Conservation (phyloP, 2,888 invertebrate species). For the Dynastes maya region DNA sequence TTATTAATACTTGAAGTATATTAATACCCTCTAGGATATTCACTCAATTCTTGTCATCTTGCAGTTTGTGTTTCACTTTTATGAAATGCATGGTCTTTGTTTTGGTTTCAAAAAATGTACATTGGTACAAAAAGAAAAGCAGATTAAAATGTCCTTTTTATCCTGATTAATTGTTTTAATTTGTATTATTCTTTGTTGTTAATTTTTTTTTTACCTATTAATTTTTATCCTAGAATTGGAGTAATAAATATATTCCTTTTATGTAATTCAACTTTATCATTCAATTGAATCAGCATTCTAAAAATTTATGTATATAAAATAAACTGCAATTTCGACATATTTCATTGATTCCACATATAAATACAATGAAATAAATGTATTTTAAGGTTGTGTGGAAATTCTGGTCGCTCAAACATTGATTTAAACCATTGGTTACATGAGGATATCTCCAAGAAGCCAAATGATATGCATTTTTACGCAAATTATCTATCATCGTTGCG, state of each 20-base stretch:
- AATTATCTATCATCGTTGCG: slow-evolving; percentile 49
- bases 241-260: too few species aligned
- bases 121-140: too few species aligned
- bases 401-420: slow-evolving; percentile 51
- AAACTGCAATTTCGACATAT: not conserved
- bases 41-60: too few species aligned
- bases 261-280: not conserved
- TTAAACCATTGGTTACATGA: slow-evolving; percentile 57
- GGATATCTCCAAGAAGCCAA: slow-evolving; percentile 52
- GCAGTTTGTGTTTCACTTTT: slow-evolving; percentile 46
- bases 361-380: not conserved
- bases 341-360: not conserved
- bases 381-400: slow-evolving; percentile 51
- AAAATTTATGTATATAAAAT: not conserved
- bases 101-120: too few species aligned
- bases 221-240: too few species aligned
- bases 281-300: not conserved
- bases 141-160: too few species aligned
- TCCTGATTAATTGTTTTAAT: too few species aligned
- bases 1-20: too few species aligned
- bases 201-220: too few species aligned
- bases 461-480: slow-evolving; percentile 50
- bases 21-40: too few species aligned
- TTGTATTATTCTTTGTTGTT: too few species aligned
- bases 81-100: too few species aligned